These are phyloP conservation scores for Saccopteryx bilineata DNA, from an alignment of 2,113 vertebrate species.

Conservation along the genomic window DNA sequence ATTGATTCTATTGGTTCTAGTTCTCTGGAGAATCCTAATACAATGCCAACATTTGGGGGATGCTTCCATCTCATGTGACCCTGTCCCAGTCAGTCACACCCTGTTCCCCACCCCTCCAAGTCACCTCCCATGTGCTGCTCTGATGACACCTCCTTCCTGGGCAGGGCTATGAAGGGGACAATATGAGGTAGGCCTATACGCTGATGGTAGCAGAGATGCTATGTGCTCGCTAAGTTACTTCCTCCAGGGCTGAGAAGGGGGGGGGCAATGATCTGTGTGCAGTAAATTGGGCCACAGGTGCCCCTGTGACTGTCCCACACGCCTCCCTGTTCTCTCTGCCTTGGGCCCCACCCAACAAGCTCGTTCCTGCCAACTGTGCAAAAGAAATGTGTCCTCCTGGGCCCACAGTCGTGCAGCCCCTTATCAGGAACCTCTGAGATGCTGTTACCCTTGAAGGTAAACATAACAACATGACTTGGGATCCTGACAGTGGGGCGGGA, in stretches of 20 bases:
- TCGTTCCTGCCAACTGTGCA: neutral
- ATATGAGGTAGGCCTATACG: neutral
- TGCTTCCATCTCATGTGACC: neutral
- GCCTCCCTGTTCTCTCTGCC: neutral
- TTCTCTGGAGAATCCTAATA: neutral
- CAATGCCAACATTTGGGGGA: neutral
- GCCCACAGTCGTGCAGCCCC: neutral
- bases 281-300: neutral
- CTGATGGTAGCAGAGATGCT: neutral
- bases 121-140: neutral
- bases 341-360: accelerated
- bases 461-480: neutral
- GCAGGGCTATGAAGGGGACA: too few species aligned
- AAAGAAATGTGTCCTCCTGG: neutral
- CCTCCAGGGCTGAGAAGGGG: accelerated
- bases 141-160: neutral
- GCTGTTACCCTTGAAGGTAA: neutral
- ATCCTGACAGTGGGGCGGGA: neutral
- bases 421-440: neutral
- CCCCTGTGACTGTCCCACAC: accelerated
- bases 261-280: accelerated
- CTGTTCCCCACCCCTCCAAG: neutral
- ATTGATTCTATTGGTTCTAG: neutral
- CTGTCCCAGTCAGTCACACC: accelerated
- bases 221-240: neutral